Conservation (phyloP, 2,888 invertebrate species). For the Acanthacorydalis orientalis region DNA sequence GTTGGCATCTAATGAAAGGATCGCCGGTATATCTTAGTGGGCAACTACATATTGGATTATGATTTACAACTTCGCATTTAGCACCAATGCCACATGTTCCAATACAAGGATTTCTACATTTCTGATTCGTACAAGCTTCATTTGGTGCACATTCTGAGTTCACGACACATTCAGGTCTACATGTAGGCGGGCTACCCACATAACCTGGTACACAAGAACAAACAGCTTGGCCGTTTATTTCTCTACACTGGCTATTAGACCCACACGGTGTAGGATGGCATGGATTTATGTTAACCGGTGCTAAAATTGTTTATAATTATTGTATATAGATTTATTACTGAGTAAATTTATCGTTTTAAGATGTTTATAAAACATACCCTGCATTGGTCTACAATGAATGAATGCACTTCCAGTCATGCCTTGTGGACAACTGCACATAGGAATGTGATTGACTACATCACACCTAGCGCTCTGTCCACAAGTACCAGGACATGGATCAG, state of each 20-base stretch:
- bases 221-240: conserved; percentile 52
- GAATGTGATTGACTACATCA: conserved; percentile 54
- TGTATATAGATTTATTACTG: background rate
- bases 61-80: conserved; percentile 59
- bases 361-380: conserved; percentile 18
- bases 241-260: conserved; percentile 59
- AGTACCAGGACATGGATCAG: conserved; percentile 47
- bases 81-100: conserved; percentile 66
- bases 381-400: conserved; percentile 32
- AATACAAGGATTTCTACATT: conserved; percentile 67
- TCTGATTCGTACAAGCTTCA: conserved; percentile 60
- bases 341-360: background rate
- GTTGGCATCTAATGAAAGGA: conserved; percentile 54
- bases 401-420: conserved; percentile 56
- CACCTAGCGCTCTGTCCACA: conserved; percentile 58
- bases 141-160: conserved; percentile 59
- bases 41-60: conserved; percentile 67
- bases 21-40: conserved; percentile 49
- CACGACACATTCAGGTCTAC: conserved; percentile 58
- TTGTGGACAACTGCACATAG: conserved; percentile 51
- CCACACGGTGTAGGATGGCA: conserved; percentile 61
- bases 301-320: background rate
- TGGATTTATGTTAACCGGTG: conserved; percentile 26
- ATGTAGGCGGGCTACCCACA: conserved; percentile 59
- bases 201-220: conserved; percentile 55